phyloP scores from a whole-genome alignment of 23 tunicate genomes.

The Halocynthia roretzi region DNA sequence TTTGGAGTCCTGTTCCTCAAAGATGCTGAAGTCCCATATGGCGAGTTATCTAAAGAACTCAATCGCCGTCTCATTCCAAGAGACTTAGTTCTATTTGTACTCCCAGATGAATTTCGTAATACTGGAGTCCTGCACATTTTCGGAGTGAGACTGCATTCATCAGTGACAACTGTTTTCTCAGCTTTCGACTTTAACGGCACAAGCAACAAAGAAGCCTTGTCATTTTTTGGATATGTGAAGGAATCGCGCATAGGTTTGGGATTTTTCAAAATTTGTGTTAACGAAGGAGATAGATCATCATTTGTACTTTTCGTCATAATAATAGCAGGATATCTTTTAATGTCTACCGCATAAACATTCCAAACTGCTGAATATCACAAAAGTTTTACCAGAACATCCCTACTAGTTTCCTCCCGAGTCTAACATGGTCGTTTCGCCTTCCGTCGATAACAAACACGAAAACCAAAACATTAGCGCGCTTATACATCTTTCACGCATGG shows the following conservation, averaged over 20 bases:
- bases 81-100: neutral
- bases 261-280: neutral
- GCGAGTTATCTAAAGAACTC: neutral
- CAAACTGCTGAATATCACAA: no score
- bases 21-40: neutral
- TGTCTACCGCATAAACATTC: no score
- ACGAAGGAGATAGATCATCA: neutral
- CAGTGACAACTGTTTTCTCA: neutral
- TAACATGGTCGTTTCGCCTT: no score
- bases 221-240: neutral
- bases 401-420: no score
- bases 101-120: neutral
- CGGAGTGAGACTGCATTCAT: neutral
- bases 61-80: constrained; percentile 3
- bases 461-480: no score
- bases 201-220: neutral
- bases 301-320: no score
- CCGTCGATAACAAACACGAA: no score
- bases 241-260: neutral
- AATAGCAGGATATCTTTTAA: no score
- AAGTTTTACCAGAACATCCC: no score
- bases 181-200: no score
- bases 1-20: neutral
- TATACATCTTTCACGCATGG: no score
- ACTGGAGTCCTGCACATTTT: neutral